Conservation (phyloP, 35 echinoderm and acorn worm genomes). For the Anneissia japonica region DNA sequence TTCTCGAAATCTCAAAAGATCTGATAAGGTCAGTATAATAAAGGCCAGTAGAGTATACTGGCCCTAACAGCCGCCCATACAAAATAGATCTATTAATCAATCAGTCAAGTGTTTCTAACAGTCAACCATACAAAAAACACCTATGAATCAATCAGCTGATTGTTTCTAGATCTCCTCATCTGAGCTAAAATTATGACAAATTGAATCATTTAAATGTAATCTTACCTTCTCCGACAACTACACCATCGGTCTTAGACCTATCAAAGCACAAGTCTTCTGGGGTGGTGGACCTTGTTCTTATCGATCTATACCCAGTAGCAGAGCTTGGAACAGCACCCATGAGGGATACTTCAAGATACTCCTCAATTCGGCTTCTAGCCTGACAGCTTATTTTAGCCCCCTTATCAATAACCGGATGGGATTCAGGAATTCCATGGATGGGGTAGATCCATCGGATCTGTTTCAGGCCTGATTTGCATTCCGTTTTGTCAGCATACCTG, state of each 20-base stretch:
- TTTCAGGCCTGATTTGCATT: constrained; percentile 46
- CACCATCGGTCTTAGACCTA: constrained; percentile 28
- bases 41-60: too few species aligned
- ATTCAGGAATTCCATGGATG: constrained; percentile 91
- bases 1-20: too few species aligned
- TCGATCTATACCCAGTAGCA: constrained; percentile 54
- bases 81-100: too few species aligned
- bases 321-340: constrained; percentile 90
- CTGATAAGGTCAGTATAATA: too few species aligned
- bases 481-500: constrained; percentile 52
- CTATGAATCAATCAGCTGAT: too few species aligned
- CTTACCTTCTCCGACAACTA: constrained; percentile 77
- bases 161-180: too few species aligned
- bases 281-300: constrained; percentile 71
- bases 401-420: constrained; percentile 53
- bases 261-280: constrained; percentile 36
- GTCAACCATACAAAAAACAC: too few species aligned
- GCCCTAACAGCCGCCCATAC: too few species aligned
- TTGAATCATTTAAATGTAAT: neutral
- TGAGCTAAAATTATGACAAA: too few species aligned
- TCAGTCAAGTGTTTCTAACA: too few species aligned
- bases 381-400: constrained; percentile 84
- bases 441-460: constrained; percentile 96
- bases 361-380: constrained; percentile 86
- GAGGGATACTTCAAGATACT: constrained; percentile 74